A percentile compares a stretch with the other conserved stretches of the same genome.
Conservation (phyloP, 2,888 invertebrate genomes). For the Hoplodrina ambigua region DNA sequence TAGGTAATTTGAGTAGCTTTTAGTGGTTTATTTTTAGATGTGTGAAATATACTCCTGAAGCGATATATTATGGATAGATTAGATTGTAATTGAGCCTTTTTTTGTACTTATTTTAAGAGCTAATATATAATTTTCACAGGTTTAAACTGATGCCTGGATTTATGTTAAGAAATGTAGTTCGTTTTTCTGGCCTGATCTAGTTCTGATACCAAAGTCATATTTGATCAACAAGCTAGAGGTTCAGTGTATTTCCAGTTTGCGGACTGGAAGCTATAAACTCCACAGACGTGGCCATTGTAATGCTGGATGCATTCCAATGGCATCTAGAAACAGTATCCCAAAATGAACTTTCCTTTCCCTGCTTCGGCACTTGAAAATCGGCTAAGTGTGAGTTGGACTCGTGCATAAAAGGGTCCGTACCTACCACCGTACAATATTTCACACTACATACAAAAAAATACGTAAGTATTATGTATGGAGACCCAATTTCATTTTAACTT, state of each 20-base stretch:
- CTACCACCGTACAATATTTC: too few relatives aligned
- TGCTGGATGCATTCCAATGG: too few relatives aligned
- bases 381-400: too few relatives aligned
- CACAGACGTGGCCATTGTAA: too few relatives aligned
- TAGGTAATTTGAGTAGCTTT: conserved; percentile 1
- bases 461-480: too few relatives aligned
- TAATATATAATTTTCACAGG: background rate
- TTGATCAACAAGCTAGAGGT: background rate
- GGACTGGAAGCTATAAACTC: too few relatives aligned
- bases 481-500: too few relatives aligned
- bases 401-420: too few relatives aligned
- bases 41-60: conserved; percentile 5
- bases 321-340: background rate
- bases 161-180: conserved; percentile 27
- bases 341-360: conserved; percentile 8
- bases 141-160: background rate
- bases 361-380: background rate
- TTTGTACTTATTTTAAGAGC: conserved; percentile 2
- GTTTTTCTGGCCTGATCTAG: background rate
- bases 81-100: conserved; percentile 25
- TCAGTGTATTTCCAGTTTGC: too few relatives aligned
- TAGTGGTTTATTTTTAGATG: background rate
- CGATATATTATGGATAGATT: background rate
- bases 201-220: background rate
- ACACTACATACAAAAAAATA: too few relatives aligned